These are phyloP conservation scores for Dicranocentrus wangi DNA, from an alignment of 2,888 invertebrate species.

Conservation along the genomic window DNA sequence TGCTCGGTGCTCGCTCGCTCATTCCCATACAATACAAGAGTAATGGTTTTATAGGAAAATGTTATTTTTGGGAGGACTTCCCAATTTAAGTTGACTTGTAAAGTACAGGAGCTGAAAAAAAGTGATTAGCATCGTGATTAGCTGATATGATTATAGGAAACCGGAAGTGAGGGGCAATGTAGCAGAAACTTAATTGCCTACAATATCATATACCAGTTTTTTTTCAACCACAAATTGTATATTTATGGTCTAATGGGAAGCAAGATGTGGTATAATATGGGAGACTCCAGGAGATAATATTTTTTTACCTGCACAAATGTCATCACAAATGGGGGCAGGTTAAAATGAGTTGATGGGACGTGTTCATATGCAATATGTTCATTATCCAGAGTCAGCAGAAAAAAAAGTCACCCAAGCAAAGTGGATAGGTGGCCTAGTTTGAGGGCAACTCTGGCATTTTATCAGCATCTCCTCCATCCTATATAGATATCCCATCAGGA, in stretches of 20 bases:
- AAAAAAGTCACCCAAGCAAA: slow-evolving; percentile 14
- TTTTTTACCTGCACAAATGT: slow-evolving; percentile 68
- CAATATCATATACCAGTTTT: no score
- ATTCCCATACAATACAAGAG: no score
- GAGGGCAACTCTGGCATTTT: slow-evolving; percentile 52
- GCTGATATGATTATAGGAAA: slow-evolving; percentile 38
- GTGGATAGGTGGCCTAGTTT: slow-evolving; percentile 44
- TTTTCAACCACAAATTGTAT: no score
- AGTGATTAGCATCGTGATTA: slow-evolving; percentile 59
- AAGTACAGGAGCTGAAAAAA: background rate
- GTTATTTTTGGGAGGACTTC: no score
- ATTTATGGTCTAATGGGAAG: no score
- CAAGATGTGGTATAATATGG: no score
- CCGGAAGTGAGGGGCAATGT: slow-evolving; percentile 56
- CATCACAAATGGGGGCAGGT: slow-evolving; percentile 45
- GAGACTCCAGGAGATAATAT: no score
- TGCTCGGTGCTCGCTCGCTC: no score
- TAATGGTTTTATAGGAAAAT: no score
- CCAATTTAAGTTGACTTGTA: no score
- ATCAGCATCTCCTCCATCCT: slow-evolving; percentile 50
- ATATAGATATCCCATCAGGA: slow-evolving; percentile 31
- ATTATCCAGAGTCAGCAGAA: slow-evolving; percentile 6
- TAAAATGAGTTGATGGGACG: slow-evolving; percentile 47
- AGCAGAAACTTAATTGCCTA: no score
- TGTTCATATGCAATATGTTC: slow-evolving; percentile 14